phyloP scores from a whole-genome alignment of 1,140 invertebrate species.

The Laupala kohalensis region DNA sequence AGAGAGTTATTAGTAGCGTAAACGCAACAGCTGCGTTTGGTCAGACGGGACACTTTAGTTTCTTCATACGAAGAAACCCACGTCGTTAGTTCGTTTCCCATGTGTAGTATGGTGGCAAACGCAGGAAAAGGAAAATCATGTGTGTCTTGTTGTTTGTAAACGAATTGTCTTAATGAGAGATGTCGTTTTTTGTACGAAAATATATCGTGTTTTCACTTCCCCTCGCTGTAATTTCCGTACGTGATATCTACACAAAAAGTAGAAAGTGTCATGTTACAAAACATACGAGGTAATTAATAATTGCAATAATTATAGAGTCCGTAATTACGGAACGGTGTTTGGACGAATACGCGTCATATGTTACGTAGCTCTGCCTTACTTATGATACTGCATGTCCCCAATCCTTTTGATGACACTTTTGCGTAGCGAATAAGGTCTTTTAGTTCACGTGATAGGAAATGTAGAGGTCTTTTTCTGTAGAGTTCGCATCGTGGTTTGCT shows the following conservation, averaged over 20 bases:
- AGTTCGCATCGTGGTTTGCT: no score
- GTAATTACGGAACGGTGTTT: neutral
- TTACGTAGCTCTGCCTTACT: no score
- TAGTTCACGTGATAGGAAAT: no score
- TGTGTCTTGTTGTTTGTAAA: neutral
- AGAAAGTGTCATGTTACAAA: neutral
- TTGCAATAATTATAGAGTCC: neutral
- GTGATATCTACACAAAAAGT: neutral
- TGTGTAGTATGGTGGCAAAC: neutral
- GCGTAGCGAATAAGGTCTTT: no score
- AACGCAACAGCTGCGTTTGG: no score
- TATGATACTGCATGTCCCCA: no score
- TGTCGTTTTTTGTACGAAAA: neutral
- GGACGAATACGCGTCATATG: neutral
- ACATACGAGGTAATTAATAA: neutral
- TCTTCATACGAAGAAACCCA: no score
- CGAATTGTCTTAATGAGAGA: neutral
- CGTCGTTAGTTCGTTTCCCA: neutral
- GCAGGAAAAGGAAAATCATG: neutral
- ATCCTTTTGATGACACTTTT: no score
- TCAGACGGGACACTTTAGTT: no score
- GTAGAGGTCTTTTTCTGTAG: no score
- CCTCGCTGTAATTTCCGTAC: neutral
- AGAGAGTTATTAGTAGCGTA: no score
- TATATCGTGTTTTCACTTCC: neutral